Base-by-base conservation (phyloP, 2,113 vertebrate genomes). In the Saccopteryx leptura region DNA sequence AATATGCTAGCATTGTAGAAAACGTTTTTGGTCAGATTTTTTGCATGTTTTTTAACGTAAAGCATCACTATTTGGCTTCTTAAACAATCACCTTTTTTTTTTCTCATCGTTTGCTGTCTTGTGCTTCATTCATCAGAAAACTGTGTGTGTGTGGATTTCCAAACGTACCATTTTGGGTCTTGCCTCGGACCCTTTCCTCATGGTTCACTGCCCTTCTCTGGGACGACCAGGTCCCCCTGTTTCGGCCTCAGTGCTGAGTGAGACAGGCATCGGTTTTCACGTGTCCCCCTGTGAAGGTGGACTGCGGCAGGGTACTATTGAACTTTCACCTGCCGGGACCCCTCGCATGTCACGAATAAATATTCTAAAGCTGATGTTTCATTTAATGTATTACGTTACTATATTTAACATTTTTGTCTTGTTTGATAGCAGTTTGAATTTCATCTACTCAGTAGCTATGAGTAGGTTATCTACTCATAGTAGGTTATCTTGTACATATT, bases 371-470 rank as follows among this genome's bases (percentile, higher is more conserved):
- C 26, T 66, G 9, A 26, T 76, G 18, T 68, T 90, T 85, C 21
- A 91, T 31, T 15, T 31, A 33, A 60, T 60, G 93, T 17, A 72
- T 90, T 66, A 85, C 80, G 80, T 68, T 75, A 24, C 31, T 69
- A 12, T 23, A 33, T 33, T 46, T 60, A 60, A 19, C 8, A 24
- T 69, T 80, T 80, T 88, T n/a, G 8, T 76, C 39, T 91, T 87
- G 13, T 52, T 75, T 71, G 65, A 78, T 80, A 76, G 28, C 28
- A 58, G 17, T 88, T 83, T 85, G 54, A 94, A 75, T 91, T 83
- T 76, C 14, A 66, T 60, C 63, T 82, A 33, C 50, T 90, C 6
- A 26, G 33, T 33, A 90, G 65, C 17, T 54, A 50, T 84, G 28
- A 60, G 54, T 56, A n/a, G n/a, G n/a, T n/a, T n/a, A n/a, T n/a